Evolutionary conservation across 1,140 invertebrate genomes (phyloP).

Genomic region (Lepidurus packardi): DNA sequence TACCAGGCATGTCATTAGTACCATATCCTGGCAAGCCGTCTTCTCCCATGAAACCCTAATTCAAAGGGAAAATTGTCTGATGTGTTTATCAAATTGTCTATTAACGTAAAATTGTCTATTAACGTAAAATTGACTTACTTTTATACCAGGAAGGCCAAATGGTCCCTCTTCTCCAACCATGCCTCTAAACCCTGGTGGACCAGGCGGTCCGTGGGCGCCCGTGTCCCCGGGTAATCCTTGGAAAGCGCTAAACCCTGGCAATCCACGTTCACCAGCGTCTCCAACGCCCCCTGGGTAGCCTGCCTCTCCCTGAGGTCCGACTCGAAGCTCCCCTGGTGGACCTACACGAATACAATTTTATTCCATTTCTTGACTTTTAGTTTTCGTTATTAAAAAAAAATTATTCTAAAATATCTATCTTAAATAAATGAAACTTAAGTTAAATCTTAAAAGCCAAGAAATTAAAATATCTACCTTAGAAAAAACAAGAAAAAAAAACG

Average conservation of each 20-base stretch:
- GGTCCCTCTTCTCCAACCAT: conserved; percentile 36
- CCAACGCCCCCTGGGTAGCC: conserved; percentile 38
- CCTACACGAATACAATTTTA: neutral
- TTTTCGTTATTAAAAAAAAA: too few species aligned
- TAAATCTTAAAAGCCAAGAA: too few species aligned
- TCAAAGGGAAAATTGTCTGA: too few species aligned
- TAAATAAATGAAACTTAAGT: too few species aligned
- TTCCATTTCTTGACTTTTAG: too few species aligned
- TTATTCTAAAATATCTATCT: too few species aligned
- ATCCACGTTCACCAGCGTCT: conserved; percentile 37
- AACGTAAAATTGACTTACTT: conserved; percentile 22
- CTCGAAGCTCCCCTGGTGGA: conserved; percentile 26
- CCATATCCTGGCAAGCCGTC: conserved; percentile 51
- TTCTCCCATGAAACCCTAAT: conserved; percentile 30
- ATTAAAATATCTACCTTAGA: too few species aligned
- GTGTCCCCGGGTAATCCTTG: conserved; percentile 38
- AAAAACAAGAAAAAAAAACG: too few species aligned
- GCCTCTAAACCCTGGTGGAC: conserved; percentile 38
- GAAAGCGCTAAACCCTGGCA: conserved; percentile 38
- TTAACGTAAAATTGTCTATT: too few species aligned
- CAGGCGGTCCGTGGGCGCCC: conserved; percentile 41
- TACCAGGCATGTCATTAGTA: conserved; percentile 36
- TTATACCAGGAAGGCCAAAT: conserved; percentile 37
- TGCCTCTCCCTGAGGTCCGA: conserved; percentile 35
- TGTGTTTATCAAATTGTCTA: too few species aligned